Conservation (phyloP, 2,797 vertebrate genomes). For the Picus viridis region DNA sequence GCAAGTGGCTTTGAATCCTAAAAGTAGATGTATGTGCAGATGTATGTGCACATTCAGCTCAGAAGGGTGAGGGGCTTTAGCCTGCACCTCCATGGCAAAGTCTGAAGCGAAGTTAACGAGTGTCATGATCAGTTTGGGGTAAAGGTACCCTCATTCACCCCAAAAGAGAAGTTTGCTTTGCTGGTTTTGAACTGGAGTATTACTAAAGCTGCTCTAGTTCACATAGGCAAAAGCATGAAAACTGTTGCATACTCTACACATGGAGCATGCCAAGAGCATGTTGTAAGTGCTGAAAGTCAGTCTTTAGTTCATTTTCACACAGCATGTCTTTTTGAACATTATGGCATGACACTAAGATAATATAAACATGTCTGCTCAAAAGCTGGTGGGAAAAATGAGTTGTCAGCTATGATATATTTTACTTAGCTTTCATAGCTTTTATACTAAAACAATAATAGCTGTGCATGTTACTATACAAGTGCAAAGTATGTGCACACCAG, state of each 20-base stretch:
- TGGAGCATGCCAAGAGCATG: neutral
- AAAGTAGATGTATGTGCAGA: neutral
- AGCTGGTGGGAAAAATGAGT: slow-evolving; percentile 1
- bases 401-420: neutral
- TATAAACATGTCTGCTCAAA: neutral
- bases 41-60: neutral
- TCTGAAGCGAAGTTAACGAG: neutral
- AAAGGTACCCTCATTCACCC: neutral
- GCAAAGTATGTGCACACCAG: neutral
- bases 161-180: neutral
- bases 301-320: neutral
- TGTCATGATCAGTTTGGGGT: neutral
- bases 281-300: neutral
- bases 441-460: slow-evolving; percentile 11
- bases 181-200: neutral
- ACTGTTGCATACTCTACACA: neutral
- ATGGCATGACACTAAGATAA: neutral
- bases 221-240: neutral
- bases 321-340: neutral
- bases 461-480: neutral
- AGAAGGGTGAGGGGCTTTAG: neutral
- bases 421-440: neutral
- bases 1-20: neutral
- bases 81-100: neutral
- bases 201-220: neutral